phyloP scores from a whole-genome alignment of 2,797 vertebrate species.

The Chaetodon trifasciatus region DNA sequence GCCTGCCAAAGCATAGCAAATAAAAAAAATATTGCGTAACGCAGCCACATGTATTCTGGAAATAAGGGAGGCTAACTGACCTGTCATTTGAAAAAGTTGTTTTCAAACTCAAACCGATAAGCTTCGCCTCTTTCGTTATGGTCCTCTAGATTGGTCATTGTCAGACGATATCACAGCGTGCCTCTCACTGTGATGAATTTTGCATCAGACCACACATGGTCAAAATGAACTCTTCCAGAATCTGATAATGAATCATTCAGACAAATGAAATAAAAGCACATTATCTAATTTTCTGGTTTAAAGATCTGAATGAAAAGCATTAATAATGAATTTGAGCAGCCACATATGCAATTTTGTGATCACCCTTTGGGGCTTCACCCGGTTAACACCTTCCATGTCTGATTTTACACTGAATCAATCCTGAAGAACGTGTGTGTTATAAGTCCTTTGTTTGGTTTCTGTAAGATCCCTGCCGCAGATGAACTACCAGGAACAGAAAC shows the following conservation, averaged over 20 bases:
- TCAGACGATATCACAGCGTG: neutral
- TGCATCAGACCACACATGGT: conserved; percentile 4
- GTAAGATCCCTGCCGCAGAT: neutral
- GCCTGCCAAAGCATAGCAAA: conserved; percentile 60
- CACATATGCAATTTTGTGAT: neutral
- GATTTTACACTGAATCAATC: neutral
- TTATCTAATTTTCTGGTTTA: neutral
- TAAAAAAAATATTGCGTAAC: conserved; percentile 48
- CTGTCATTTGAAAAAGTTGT: conserved; percentile 20
- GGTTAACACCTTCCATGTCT: neutral
- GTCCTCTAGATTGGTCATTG: neutral
- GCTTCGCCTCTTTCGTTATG: conserved; percentile 5
- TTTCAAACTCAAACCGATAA: conserved; percentile 33
- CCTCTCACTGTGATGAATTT: neutral
- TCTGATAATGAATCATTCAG: conserved; percentile 8
- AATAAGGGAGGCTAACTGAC: conserved; percentile 39
- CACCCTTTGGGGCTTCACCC: too few species aligned
- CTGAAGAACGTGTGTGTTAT: neutral
- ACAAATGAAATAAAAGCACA: neutral
- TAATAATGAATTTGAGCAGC: neutral
- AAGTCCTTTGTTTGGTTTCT: neutral
- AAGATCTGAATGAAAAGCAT: conserved; percentile 5
- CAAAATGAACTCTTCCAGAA: conserved; percentile 13
- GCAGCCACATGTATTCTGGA: conserved; percentile 36
- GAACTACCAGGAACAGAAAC: neutral